These are phyloP conservation scores for Montipora capitata DNA, from an alignment of 92 coral and sea anemone species.

Conservation along the genomic window DNA sequence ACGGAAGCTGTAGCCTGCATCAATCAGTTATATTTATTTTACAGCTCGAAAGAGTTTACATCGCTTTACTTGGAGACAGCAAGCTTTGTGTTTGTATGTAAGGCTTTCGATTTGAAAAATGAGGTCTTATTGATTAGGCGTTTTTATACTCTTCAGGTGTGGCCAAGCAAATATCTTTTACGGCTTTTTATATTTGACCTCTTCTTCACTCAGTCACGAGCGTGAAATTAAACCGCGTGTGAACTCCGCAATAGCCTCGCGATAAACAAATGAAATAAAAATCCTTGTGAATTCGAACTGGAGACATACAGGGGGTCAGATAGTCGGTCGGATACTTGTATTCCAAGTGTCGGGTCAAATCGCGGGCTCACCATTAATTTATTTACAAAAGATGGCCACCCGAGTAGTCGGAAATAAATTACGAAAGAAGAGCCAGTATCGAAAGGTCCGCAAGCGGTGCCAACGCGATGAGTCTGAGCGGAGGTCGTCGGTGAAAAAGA, in stretches of 20 bases:
- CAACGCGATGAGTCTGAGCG: slow-evolving; percentile 43
- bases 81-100: not conserved
- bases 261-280: no score
- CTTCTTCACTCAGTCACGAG: not conserved
- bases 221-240: no score
- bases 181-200: slow-evolving; percentile 1
- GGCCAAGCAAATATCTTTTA: slow-evolving; percentile 3
- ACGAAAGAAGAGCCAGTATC: slow-evolving; percentile 35
- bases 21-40: no score
- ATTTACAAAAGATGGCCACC: slow-evolving; percentile 79
- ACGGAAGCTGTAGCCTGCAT: no score
- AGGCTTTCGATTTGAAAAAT: no score
- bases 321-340: no score
- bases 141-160: no score
- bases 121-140: no score
- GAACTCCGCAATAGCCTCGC: not conserved
- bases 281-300: no score
- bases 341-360: not conserved
- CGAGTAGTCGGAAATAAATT: slow-evolving; percentile 74
- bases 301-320: no score
- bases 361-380: slow-evolving; percentile 50
- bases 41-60: no score
- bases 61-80: not conserved
- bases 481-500: slow-evolving; percentile 39
- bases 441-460: slow-evolving; percentile 31